Conservation (phyloP, 23 tunicate genomes). For the Styela clava region DNA sequence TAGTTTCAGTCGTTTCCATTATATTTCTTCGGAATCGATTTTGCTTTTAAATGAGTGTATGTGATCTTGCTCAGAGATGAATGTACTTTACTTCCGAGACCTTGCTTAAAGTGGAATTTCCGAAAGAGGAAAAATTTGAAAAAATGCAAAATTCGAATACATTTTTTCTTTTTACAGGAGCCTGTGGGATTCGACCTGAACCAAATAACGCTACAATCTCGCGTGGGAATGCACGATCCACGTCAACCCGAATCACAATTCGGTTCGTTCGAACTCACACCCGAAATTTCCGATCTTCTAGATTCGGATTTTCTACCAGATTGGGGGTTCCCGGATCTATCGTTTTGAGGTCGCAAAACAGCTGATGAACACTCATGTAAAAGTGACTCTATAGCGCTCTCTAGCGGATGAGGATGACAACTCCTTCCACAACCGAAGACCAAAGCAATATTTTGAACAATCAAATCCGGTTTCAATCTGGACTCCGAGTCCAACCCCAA, state of each 20-base stretch:
- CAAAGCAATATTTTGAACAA: not conserved
- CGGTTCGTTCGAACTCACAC: slow-evolving; percentile 23
- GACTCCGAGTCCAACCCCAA: too few species aligned
- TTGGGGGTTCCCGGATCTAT: not conserved
- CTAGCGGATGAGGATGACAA: not conserved
- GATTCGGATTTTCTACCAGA: not conserved
- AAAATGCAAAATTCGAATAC: too few species aligned
- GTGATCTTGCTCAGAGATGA: too few species aligned
- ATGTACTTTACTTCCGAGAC: too few species aligned
- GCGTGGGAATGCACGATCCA: slow-evolving; percentile 18
- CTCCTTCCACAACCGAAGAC: not conserved
- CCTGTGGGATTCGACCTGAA: not conserved
- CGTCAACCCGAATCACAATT: slow-evolving; percentile 23
- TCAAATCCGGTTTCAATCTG: not conserved
- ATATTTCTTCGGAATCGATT: too few species aligned
- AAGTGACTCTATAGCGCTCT: not conserved
- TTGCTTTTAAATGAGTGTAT: too few species aligned
- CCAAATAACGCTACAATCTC: slow-evolving; percentile 15
- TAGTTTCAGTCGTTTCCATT: too few species aligned
- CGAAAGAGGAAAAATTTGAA: too few species aligned
- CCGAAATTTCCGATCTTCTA: slow-evolving; percentile 14
- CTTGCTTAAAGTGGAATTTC: too few species aligned
- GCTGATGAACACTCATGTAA: too few species aligned
- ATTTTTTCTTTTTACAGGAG: slow-evolving; percentile 15
- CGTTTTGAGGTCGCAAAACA: not conserved